These are phyloP conservation scores for Branchinecta lynchi DNA, from an alignment of 1,140 invertebrate genomes.

Conservation along the genomic window DNA sequence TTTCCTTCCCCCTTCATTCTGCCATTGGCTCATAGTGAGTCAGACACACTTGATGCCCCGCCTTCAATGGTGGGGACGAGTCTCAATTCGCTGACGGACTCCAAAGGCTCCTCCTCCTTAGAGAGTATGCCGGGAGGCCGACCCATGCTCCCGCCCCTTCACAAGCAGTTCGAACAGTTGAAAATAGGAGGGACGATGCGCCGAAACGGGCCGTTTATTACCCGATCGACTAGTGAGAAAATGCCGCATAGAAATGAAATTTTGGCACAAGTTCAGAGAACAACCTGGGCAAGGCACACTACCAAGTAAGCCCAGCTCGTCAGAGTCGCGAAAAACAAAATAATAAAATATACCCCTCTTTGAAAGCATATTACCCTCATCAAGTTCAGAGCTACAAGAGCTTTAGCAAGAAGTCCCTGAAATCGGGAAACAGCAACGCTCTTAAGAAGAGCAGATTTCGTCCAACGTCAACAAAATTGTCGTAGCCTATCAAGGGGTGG, in stretches of 20 bases:
- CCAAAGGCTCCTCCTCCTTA: conserved; percentile 17
- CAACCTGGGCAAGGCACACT: conserved; percentile 65
- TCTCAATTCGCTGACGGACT: conserved; percentile 19
- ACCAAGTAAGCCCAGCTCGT: conserved; percentile 44
- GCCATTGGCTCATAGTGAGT: conserved; percentile 17
- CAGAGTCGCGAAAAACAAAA: no score
- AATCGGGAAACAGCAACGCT: no score
- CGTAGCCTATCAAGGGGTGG: no score
- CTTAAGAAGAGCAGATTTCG: no score
- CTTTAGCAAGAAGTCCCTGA: no score
- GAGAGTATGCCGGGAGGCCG: conserved; percentile 29
- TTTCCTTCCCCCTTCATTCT: conserved; percentile 17
- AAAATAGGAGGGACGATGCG: conserved; percentile 19
- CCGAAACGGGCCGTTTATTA: conserved; percentile 39
- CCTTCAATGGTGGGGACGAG: conserved; percentile 12
- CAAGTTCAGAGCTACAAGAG: no score
- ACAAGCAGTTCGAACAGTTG: conserved; percentile 23
- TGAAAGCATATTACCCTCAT: no score
- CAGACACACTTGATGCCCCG: neutral
- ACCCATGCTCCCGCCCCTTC: conserved; percentile 18
- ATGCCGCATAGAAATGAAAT: conserved; percentile 62
- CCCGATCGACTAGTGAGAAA: conserved; percentile 63
- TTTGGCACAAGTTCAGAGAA: conserved; percentile 60
- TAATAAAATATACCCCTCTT: no score
- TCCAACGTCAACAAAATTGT: no score